Evolutionary conservation across 1,140 invertebrate species (phyloP).

Genomic region (Procambarus clarkii): DNA sequence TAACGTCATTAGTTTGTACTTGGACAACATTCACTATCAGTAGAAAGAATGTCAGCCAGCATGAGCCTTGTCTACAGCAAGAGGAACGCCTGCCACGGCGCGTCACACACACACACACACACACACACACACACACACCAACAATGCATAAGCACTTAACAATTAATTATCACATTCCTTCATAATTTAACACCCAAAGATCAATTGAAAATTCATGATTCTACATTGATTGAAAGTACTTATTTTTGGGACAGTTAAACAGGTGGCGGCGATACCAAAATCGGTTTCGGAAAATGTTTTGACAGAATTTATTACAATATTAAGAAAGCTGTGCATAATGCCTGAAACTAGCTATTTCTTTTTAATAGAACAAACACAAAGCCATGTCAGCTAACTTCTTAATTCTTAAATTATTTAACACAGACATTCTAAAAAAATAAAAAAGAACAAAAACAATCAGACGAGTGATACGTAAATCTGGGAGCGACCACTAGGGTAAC

Average conservation of each 20-base stretch:
- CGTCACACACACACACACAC: not conserved
- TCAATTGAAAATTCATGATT: not conserved
- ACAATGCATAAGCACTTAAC: not conserved
- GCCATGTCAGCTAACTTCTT: conserved; percentile 10
- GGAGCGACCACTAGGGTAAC: not conserved
- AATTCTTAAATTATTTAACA: not conserved
- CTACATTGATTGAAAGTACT: not conserved
- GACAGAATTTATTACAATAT: not conserved
- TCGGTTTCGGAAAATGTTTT: not conserved
- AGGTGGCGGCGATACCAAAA: not conserved
- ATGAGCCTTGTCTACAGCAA: conserved; percentile 21
- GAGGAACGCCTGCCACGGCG: not conserved
- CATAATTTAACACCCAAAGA: conserved; percentile 3
- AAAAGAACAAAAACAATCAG: not conserved
- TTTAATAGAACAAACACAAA: not conserved
- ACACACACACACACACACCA: not conserved
- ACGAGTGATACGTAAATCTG: not conserved
- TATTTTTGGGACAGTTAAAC: not conserved
- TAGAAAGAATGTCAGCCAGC: conserved; percentile 29
- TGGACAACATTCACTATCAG: conserved; percentile 40
- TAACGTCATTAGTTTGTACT: conserved; percentile 34
- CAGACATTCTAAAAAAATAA: not conserved
- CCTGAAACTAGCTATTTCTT: not conserved
- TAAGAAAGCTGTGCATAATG: not conserved
- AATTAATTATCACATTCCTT: conserved; percentile 1